These are phyloP conservation scores for Crotophaga sulcirostris DNA, from an alignment of 2,113 vertebrate species.

Conservation along the genomic window DNA sequence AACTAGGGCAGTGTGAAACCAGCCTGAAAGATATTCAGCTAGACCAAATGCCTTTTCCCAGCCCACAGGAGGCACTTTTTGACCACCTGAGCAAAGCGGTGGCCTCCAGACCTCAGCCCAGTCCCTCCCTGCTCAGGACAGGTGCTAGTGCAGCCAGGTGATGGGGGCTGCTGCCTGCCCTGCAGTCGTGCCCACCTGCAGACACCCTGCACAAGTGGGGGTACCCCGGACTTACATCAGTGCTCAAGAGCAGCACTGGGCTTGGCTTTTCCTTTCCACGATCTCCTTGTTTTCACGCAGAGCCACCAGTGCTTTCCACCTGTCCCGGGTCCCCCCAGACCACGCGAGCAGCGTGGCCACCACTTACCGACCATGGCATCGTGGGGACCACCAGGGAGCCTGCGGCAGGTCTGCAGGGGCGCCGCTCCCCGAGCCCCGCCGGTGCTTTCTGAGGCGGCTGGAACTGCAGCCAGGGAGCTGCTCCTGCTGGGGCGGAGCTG, in stretches of 20 bases:
- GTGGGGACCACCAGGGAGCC: rapidly evolving
- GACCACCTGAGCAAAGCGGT: not conserved
- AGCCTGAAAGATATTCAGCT: not conserved
- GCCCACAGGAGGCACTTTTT: not conserved
- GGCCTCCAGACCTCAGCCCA: not conserved
- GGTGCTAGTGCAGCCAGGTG: rapidly evolving
- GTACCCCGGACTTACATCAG: rapidly evolving
- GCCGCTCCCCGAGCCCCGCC: not conserved
- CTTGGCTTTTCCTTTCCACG: not conserved
- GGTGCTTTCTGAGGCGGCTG: not conserved
- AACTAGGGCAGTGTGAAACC: not conserved
- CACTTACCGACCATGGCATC: constrained; percentile 6
- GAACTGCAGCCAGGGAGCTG: not conserved
- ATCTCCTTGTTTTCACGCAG: not conserved
- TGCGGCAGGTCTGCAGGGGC: not conserved
- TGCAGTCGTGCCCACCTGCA: not conserved
- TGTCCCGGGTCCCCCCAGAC: rapidly evolving
- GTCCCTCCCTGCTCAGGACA: not conserved
- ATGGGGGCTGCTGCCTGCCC: not conserved
- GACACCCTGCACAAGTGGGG: not conserved
- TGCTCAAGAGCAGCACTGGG: rapidly evolving
- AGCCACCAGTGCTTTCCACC: not conserved
- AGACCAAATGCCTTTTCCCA: not conserved
- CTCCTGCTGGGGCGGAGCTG: constrained; percentile 48
- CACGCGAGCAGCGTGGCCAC: rapidly evolving